Conservation (phyloP, 2,797 vertebrate genomes). For the Lepidocolaptes lacrymiger region DNA sequence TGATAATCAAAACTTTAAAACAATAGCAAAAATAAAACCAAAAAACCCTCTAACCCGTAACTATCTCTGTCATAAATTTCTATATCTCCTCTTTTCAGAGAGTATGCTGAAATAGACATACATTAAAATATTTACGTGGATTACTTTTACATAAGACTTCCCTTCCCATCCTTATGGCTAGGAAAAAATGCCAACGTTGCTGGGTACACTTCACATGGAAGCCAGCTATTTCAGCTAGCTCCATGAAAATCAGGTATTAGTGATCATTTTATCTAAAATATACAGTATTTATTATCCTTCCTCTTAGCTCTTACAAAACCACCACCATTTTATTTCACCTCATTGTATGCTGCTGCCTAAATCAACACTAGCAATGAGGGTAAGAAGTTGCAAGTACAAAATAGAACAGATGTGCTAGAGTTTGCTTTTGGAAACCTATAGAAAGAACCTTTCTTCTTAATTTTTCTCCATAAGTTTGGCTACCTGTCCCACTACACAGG, state of each 20-base stretch:
- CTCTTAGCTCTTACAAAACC: neutral
- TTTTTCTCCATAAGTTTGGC: neutral
- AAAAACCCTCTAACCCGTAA: neutral
- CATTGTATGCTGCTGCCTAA: neutral
- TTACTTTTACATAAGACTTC: neutral
- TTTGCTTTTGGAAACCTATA: neutral
- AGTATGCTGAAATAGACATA: neutral
- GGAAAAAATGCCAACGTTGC: neutral
- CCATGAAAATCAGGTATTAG: neutral
- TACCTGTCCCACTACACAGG: neutral
- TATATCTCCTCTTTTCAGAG: neutral
- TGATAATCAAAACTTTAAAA: neutral
- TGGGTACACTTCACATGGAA: neutral
- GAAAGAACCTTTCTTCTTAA: neutral
- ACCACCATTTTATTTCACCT: neutral
- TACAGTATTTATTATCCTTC: neutral
- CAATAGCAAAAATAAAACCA: neutral
- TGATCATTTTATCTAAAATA: neutral
- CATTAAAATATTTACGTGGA: neutral
- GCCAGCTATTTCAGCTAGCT: neutral
- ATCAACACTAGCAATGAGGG: neutral
- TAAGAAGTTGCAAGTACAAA: neutral
- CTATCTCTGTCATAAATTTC: neutral
- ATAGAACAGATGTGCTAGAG: neutral
- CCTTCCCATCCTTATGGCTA: neutral